Conservation (phyloP, 1,140 invertebrate species). For the Ips nitidus region DNA sequence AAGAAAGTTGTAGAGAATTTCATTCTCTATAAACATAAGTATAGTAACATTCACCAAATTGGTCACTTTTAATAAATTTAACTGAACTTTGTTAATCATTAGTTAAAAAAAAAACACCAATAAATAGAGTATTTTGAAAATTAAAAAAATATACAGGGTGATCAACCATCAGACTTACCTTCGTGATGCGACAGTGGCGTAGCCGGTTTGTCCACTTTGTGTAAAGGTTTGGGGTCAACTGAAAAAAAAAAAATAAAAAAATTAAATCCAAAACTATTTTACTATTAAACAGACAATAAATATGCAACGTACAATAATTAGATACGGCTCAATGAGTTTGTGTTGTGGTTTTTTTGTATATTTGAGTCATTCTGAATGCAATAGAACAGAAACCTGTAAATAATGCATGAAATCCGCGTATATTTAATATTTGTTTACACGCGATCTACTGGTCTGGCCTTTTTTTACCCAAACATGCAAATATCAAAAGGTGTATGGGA, state of each 20-base stretch:
- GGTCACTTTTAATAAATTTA: too few relatives aligned
- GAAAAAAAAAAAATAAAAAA: conserved; percentile 37
- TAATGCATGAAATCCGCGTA: conserved; percentile 21
- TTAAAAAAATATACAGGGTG: too few relatives aligned
- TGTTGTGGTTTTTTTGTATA: conserved; percentile 10
- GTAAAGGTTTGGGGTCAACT: conserved; percentile 47
- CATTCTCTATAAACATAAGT: too few relatives aligned
- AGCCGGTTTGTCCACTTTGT: conserved; percentile 48
- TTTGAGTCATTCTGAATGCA: conserved; percentile 1
- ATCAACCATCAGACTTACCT: conserved; percentile 38
- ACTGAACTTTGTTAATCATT: too few relatives aligned
- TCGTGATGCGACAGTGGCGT: conserved; percentile 51
- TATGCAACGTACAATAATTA: conserved; percentile 13
- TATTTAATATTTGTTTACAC: conserved; percentile 16
- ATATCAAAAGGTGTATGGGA: conserved; percentile 8
- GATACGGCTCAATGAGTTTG: conserved; percentile 13
- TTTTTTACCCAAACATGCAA: conserved; percentile 27
- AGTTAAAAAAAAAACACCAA: too few relatives aligned
- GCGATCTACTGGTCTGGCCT: conserved; percentile 6
- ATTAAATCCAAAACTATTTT: conserved; percentile 1
- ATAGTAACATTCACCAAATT: too few relatives aligned
- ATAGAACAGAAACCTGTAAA: conserved; percentile 12
- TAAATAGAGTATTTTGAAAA: too few relatives aligned
- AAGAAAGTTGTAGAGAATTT: too few relatives aligned
- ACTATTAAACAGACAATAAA: conserved; percentile 19